Percentiles rank a stretch among this genome's conserved stretches.
Conservation (phyloP, 2,113 vertebrate species). For the Pedionomus torquatus region DNA sequence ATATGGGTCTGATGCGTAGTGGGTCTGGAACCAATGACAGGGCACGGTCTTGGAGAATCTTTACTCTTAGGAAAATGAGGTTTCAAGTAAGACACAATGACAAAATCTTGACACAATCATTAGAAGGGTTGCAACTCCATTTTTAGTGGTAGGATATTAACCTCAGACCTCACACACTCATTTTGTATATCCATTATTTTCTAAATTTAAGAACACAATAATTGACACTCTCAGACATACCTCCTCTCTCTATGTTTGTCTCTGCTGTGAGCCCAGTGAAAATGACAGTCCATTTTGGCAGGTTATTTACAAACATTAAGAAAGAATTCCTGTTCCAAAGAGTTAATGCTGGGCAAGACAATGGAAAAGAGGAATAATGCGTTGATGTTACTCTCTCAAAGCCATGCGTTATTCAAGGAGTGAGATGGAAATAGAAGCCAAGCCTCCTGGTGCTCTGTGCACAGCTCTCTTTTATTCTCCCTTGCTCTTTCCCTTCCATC, state of each 20-base stretch:
- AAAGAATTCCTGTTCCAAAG: background rate
- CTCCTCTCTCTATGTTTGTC: background rate
- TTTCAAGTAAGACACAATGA: background rate
- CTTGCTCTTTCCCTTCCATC: too few species aligned
- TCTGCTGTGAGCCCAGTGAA: background rate
- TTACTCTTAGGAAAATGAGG: background rate
- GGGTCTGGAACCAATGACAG: background rate
- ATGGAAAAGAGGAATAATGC: background rate
- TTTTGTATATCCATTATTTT: background rate
- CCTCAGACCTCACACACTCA: background rate
- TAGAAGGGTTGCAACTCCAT: background rate
- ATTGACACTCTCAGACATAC: background rate
- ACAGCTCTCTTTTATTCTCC: background rate
- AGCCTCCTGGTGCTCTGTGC: background rate
- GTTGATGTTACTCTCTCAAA: background rate
- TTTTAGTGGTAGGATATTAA: background rate
- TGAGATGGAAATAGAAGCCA: background rate
- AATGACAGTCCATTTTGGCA: background rate
- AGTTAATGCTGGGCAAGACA: background rate
- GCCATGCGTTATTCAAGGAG: background rate
- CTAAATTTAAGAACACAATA: background rate
- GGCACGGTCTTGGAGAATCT: background rate
- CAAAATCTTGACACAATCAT: background rate
- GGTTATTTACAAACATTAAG: background rate
- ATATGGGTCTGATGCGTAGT: background rate